These are phyloP conservation scores for Lepas anatifera DNA, from an alignment of 2,888 invertebrate genomes.

Conservation along the genomic window DNA sequence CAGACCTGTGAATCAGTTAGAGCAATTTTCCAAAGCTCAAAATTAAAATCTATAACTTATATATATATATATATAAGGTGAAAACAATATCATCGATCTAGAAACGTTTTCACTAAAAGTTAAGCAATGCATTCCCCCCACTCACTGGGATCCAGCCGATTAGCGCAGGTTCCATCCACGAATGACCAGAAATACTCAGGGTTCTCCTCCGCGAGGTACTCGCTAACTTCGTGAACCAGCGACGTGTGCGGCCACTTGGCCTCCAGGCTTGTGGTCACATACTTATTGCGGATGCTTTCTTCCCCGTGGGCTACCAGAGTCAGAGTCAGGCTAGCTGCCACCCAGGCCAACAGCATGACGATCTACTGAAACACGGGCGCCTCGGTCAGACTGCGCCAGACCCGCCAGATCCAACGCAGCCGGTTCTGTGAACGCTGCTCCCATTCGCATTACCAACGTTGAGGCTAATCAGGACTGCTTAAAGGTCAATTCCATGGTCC, in stretches of 20 bases:
- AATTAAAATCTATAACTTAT: background rate
- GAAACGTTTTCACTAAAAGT: background rate
- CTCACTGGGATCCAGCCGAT: slow-evolving; percentile 34
- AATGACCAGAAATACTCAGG: slow-evolving; percentile 69
- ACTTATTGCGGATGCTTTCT: slow-evolving; percentile 47
- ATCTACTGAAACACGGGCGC: too few relatives aligned
- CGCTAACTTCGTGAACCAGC: slow-evolving; percentile 77
- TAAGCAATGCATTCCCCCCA: slow-evolving; percentile 19
- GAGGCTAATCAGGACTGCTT: too few relatives aligned
- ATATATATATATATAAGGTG: background rate
- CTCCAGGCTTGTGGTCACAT: slow-evolving; percentile 74
- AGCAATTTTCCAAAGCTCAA: too few relatives aligned
- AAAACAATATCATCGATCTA: background rate
- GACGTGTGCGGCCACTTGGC: slow-evolving; percentile 94
- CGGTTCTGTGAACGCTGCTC: too few relatives aligned
- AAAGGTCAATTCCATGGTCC: too few relatives aligned
- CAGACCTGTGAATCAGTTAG: too few relatives aligned
- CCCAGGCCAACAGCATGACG: too few relatives aligned
- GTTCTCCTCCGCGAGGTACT: slow-evolving; percentile 70
- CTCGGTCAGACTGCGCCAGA: too few relatives aligned
- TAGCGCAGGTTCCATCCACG: slow-evolving; percentile 52
- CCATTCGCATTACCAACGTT: too few relatives aligned
- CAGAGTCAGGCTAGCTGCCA: too few relatives aligned
- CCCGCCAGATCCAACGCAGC: too few relatives aligned
- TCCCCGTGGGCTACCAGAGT: too few relatives aligned